Base-by-base conservation (phyloP, 1,140 invertebrate genomes). In the Pteromalus puparum region DNA sequence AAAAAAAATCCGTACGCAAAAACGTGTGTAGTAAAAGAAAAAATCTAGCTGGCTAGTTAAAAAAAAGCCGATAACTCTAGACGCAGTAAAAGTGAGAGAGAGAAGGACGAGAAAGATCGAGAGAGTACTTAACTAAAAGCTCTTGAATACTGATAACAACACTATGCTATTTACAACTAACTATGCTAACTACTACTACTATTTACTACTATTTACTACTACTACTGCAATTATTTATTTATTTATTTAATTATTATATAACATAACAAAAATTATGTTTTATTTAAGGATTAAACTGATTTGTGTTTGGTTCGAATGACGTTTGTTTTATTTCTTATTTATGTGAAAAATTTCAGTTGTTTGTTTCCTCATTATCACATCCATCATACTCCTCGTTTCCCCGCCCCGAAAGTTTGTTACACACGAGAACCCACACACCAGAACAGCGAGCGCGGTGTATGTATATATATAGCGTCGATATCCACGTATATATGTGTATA, bases 281-380 rank as follows among this genome's bases (percentile, higher is more conserved):
- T 92, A 92, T 93, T 92, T 92, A 92, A 92, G 90, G 88, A 93
- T 93, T 93, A 93, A 93, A 93, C 92, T 93, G 91, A 92, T 93
- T 93, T 93, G 91, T 91, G 91, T 92, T 93, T 93, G 91, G 91
- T 93, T 92, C 90, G 87, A 92, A 90, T 83, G 88, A 91, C 88
- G 91, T 93, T 91, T 86, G 88, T 92, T 93, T 93, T 89, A 91
- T 92, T 92, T 92, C 87, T 77, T 76, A 87, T 90, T 91, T 92
- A 89, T 90, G 61, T 89, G 83, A 72, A 70, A 76, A 70, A 76
- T 92, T 92, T 92, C 87, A 90, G 88, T 92, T 92, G 85, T 72
- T 75, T 72, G 26, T 78, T 73, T 73, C 79, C 75, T 81, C 30
- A 81, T 38, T 76, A 28, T 65, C 82, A 48, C 53, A 48, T 85